Conservation (phyloP, 2,797 vertebrate species). For the Acanthopagrus latus region DNA sequence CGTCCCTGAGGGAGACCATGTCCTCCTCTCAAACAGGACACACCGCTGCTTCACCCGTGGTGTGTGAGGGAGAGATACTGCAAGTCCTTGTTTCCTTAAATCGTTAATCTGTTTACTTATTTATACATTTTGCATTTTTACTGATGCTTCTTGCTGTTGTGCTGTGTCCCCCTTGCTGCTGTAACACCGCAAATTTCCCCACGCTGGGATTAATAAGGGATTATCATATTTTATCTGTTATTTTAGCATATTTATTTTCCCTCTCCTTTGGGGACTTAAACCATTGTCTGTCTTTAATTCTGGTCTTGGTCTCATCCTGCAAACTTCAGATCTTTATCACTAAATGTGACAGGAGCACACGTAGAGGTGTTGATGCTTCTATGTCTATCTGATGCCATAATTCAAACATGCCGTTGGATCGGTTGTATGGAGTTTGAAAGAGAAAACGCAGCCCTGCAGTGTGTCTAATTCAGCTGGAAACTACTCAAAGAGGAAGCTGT, state of each 20-base stretch:
- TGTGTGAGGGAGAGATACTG: too few species aligned
- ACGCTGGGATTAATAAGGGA: too few species aligned
- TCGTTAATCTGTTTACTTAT: too few species aligned
- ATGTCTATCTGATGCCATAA: slow-evolving; percentile 23
- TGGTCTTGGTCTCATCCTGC: neutral
- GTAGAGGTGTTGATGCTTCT: slow-evolving; percentile 12
- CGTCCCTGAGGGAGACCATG: too few species aligned
- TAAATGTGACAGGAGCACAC: neutral
- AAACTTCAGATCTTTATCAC: neutral
- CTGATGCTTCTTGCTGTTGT: too few species aligned
- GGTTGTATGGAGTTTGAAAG: slow-evolving; percentile 22
- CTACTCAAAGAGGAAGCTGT: slow-evolving; percentile 35
- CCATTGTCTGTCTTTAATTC: slow-evolving; percentile 22
- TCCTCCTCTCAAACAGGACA: too few species aligned
- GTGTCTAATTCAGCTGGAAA: slow-evolving; percentile 24
- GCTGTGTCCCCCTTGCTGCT: too few species aligned
- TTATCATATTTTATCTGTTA: too few species aligned
- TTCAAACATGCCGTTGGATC: slow-evolving; percentile 10
- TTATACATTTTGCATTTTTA: too few species aligned
- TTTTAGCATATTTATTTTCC: neutral
- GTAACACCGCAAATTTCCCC: too few species aligned
- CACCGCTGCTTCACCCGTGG: too few species aligned
- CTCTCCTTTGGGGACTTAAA: neutral
- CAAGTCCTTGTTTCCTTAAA: too few species aligned
- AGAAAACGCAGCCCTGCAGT: neutral